Percentiles rank a stretch among this genome's conserved stretches.
These are phyloP conservation scores for Chinchilla lanigera DNA, from an alignment of 2,113 vertebrate genomes.

Conservation along the genomic window DNA sequence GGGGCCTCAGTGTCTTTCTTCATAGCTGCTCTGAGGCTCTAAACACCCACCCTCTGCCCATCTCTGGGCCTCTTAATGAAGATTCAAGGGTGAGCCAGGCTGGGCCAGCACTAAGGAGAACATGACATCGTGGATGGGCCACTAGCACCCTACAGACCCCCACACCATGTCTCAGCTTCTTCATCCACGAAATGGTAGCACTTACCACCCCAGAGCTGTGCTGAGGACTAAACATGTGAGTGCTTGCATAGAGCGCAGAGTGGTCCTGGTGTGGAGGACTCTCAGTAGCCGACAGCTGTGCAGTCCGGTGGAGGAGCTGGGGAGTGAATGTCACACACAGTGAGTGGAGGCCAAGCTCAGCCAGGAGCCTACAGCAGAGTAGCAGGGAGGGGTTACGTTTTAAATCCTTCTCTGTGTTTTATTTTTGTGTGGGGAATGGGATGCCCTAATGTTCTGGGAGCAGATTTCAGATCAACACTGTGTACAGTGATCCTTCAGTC, in stretches of 20 bases:
- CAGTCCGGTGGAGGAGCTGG: not conserved
- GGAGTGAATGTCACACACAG: rapidly evolving
- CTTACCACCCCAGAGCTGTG: not conserved
- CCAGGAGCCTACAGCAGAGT: not conserved
- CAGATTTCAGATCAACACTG: not conserved
- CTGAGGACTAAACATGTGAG: not conserved
- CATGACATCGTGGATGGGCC: not conserved
- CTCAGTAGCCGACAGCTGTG: rapidly evolving
- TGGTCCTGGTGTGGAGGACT: not conserved
- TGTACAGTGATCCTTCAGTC: not conserved
- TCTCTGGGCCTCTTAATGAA: not conserved
- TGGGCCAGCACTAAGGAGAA: not conserved
- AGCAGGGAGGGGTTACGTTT: rapidly evolving
- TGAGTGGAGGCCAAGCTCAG: not conserved
- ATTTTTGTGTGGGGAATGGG: not conserved
- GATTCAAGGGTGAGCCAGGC: not conserved
- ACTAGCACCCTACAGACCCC: no score
- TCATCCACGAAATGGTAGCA: not conserved
- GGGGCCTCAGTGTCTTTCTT: not conserved
- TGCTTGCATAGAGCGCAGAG: rapidly evolving
- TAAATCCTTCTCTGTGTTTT: not conserved
- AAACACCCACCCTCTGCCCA: not conserved
- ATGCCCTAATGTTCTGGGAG: not conserved
- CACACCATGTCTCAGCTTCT: not conserved
- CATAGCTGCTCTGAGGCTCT: not conserved